Base-by-base conservation (phyloP, 2,113 vertebrate species). In the Cryptotis parvus region DNA sequence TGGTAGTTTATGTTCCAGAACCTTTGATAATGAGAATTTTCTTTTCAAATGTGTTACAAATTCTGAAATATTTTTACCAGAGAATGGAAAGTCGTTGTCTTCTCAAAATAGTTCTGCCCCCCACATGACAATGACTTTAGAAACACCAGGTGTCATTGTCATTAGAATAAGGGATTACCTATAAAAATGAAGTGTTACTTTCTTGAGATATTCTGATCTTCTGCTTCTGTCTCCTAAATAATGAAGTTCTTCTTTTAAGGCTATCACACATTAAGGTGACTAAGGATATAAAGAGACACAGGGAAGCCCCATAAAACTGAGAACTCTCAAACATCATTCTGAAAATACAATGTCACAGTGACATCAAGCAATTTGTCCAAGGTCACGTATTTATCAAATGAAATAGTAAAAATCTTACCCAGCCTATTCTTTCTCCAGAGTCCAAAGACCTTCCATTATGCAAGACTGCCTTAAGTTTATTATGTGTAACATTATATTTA, bases 1-100 rank as follows among this genome's bases (percentile, higher is more conserved):
- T 16, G 55, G 6, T 6, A 6, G 5, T 20, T 92, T 45, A 80
- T 52, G 61, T 89, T 41, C 76, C 10, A 89, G 24, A 86, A 76
- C 12, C 58, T 84, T 68, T 69, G 22, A 2, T 75, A 92, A 18
- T 61, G 9, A 78, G 41, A 52, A 55, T 82, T 86, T 92, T 92
- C 55, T 90, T 78, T 74, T 78, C 78, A 39, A 68, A 63, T 66
- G 43, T 87, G 27, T 73, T 66, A 77, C 91, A 20, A 76, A 37
- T 90, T 87, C 78, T 82, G 31, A 89, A 86, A 70, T 78, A 76
- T 91, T 66, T 66, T 92, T 87, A 74, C 49, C 61, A 86, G 31
- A 24, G 41, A 7, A 69, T 37, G 33, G 24, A 18, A 24, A 58
- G 3, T 75, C 58, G 93, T 93, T 79, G n/a, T 87, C 63, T 73